Evolutionary conservation across 2,113 vertebrate genomes (phyloP).

Genomic region (Pseudorectes ferrugineus): DNA sequence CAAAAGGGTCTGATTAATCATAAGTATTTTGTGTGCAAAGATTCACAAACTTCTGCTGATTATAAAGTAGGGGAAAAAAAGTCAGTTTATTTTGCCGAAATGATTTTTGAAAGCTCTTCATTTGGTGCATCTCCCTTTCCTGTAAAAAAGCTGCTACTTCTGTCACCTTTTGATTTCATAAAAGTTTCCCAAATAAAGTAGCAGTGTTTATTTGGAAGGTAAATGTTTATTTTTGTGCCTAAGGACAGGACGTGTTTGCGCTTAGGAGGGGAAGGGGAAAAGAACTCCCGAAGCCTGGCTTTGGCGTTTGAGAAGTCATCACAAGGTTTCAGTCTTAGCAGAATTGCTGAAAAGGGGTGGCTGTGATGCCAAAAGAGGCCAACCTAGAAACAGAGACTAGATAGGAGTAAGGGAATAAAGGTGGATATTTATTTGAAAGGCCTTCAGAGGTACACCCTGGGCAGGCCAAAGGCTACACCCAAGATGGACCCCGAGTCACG

Average conservation of each 20-base stretch:
- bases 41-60: not conserved
- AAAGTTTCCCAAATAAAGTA: not conserved
- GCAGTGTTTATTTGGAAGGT: not conserved
- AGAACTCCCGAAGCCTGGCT: not conserved
- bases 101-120: not conserved
- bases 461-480: no score
- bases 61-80: not conserved
- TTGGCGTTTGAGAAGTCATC: not conserved
- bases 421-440: no score
- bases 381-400: no score
- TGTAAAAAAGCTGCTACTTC: not conserved
- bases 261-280: not conserved
- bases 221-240: not conserved
- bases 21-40: constrained; percentile 18
- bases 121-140: not conserved
- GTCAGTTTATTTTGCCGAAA: not conserved
- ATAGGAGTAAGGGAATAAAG: no score
- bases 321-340: not conserved
- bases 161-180: not conserved
- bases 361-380: not conserved
- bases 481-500: no score
- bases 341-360: not conserved
- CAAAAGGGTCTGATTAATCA: constrained; percentile 42
- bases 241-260: not conserved
- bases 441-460: no score